A percentile compares a stretch with the other conserved stretches of the same genome.
Evolutionary conservation across 2,113 vertebrate genomes (phyloP).

Genomic region (Raphicerus campestris): DNA sequence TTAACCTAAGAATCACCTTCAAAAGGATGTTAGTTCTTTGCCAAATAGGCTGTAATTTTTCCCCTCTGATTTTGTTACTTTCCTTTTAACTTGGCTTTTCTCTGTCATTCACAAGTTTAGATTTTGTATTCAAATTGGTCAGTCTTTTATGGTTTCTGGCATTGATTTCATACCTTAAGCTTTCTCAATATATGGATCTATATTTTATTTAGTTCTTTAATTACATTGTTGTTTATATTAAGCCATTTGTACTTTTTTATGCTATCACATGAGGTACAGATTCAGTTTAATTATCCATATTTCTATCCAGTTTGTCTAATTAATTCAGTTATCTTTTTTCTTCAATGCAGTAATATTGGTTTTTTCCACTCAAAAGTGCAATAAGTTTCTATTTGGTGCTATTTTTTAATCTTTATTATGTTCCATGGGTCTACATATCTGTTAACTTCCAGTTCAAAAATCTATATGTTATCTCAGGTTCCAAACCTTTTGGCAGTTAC

Average conservation of each 20-base stretch:
- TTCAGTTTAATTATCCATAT: not conserved
- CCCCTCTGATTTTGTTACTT: not conserved
- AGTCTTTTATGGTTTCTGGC: not conserved
- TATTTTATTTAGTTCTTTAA: not conserved
- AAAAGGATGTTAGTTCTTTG: not conserved
- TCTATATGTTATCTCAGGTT: not conserved
- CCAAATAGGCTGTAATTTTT: not conserved
- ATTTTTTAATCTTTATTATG: not conserved
- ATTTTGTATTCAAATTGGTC: not conserved
- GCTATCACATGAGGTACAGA: not conserved
- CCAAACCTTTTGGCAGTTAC: not conserved
- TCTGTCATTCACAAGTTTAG: not conserved
- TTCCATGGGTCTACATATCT: not conserved
- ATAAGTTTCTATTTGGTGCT: not conserved
- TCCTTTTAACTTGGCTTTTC: not conserved
- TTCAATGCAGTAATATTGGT: not conserved
- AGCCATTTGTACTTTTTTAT: not conserved
- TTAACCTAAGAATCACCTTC: not conserved
- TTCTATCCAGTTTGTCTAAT: not conserved
- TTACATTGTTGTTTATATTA: slow-evolving; percentile 1
- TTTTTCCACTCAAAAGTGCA: not conserved
- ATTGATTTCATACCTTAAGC: not conserved
- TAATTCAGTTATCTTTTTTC: not conserved
- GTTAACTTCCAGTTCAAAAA: slow-evolving; percentile 1
- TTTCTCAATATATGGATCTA: not conserved